phyloP scores from a whole-genome alignment of 1,140 invertebrate genomes.

The Drosophila littoralis region DNA sequence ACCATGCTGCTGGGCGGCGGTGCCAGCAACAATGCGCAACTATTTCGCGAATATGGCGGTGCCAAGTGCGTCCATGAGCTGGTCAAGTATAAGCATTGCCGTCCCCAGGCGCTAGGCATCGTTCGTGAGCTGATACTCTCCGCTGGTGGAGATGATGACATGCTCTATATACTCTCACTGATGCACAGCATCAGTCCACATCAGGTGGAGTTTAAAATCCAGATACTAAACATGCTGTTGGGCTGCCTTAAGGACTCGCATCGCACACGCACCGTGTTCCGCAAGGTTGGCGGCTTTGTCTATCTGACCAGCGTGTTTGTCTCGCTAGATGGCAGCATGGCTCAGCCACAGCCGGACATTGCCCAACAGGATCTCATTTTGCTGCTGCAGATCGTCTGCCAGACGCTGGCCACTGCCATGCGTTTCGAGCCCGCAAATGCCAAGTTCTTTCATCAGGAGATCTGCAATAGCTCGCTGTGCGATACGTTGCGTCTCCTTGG shows the following conservation, averaged over 20 bases:
- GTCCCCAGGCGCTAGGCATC: conserved; percentile 91
- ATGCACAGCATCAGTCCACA: conserved; percentile 94
- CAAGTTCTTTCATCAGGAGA: conserved; percentile 98
- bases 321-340: conserved; percentile 92
- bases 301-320: conserved; percentile 98
- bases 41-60: conserved; percentile 96
- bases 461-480: conserved; percentile 95
- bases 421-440: conserved; percentile 99
- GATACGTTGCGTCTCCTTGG: conserved; percentile 96
- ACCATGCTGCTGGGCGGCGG: conserved; percentile 90
- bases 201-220: conserved; percentile 93
- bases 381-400: conserved; percentile 95
- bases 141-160: conserved; percentile 97
- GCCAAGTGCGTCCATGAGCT: conserved; percentile 95
- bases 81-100: conserved; percentile 93
- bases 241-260: conserved; percentile 97
- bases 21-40: conserved; percentile 94
- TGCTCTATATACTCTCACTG: conserved; percentile 95
- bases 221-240: conserved; percentile 95
- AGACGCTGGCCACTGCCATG: conserved; percentile 98
- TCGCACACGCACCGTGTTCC: conserved; percentile 97
- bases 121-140: conserved; percentile 95
- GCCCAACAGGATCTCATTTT: conserved; percentile 87
- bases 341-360: conserved; percentile 81
- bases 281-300: conserved; percentile 98